A percentile compares a stretch with the other conserved stretches of the same genome.
These are phyloP conservation scores for Cartodere bifasciata DNA, from an alignment of 2,888 invertebrate genomes.

Conservation along the genomic window DNA sequence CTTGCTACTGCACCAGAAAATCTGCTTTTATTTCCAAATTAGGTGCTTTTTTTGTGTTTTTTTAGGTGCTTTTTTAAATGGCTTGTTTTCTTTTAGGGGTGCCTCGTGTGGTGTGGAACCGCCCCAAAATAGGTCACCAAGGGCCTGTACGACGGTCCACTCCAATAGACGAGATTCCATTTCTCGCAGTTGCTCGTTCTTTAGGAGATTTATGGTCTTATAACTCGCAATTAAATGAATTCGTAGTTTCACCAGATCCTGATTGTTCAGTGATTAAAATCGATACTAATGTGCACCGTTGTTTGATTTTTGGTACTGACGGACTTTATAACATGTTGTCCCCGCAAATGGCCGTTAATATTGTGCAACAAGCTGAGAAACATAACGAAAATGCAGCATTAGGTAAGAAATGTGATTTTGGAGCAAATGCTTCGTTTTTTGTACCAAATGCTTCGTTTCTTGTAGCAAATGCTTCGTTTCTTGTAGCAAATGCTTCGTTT, in stretches of 20 bases:
- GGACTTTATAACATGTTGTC: conserved; percentile 94
- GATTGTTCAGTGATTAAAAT: conserved; percentile 81
- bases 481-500: too few species aligned
- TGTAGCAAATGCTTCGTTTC: too few species aligned
- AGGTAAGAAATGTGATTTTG: too few species aligned
- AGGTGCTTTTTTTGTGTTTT: too few species aligned
- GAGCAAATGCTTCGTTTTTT: too few species aligned
- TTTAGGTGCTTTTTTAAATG: too few species aligned
- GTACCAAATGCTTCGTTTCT: too few species aligned
- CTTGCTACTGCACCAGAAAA: neutral
- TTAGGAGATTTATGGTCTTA: conserved; percentile 97
- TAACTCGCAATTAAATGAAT: conserved; percentile 79
- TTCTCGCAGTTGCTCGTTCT: conserved; percentile 90
- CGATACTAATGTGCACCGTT: conserved; percentile 65
- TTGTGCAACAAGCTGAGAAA: conserved; percentile 70
- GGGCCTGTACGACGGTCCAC: conserved; percentile 86
- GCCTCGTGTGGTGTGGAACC: conserved; percentile 93
- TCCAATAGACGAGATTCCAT: conserved; percentile 86
- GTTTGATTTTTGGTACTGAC: conserved; percentile 91
- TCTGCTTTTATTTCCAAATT: neutral
- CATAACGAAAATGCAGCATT: conserved; percentile 60
- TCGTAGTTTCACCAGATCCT: conserved; percentile 95
- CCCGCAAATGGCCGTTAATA: conserved; percentile 68
- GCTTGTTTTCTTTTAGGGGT: conserved; percentile 47
- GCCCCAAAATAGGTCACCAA: conserved; percentile 70